Evolutionary conservation across 1,140 invertebrate genomes (phyloP).

Genomic region (Wasmannia auropunctata): DNA sequence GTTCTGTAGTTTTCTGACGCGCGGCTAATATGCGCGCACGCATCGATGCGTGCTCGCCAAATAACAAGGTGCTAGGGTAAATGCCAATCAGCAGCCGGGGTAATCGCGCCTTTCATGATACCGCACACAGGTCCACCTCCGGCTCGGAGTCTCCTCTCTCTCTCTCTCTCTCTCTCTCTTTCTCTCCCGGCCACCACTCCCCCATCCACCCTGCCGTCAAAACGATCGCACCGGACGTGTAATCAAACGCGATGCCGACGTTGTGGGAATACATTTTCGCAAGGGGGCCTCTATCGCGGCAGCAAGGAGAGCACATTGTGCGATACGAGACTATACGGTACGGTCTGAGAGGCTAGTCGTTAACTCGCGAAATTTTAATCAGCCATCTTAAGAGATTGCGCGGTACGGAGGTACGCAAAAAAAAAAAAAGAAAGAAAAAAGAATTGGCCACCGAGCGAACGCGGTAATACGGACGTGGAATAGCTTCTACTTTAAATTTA

Average conservation of each 20-base stretch:
- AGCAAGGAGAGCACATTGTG: conserved; percentile 19
- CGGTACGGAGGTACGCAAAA: background rate
- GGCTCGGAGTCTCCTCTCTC: background rate
- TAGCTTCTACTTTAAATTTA: background rate
- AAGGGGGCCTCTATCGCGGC: background rate
- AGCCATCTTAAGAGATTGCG: background rate
- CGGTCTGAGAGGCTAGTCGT: background rate
- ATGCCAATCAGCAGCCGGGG: conserved; percentile 42
- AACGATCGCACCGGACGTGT: conserved; percentile 51
- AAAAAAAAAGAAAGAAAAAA: no score
- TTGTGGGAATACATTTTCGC: conserved; percentile 49
- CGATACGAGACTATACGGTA: conserved; percentile 7
- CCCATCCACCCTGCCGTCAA: conserved; percentile 28
- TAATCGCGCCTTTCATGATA: conserved; percentile 55
- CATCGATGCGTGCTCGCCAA: conserved; percentile 44
- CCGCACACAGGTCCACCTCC: conserved; percentile 25
- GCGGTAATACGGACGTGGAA: background rate
- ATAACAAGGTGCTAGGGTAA: conserved; percentile 53
- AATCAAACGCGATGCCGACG: conserved; percentile 56
- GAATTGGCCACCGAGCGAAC: background rate
- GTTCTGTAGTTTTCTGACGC: conserved; percentile 41
- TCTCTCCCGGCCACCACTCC: background rate
- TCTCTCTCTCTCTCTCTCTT: background rate
- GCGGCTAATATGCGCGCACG: conserved; percentile 14
- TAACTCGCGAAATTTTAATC: conserved; percentile 25